These are phyloP conservation scores for Melanargia galathea DNA, from an alignment of 2,888 invertebrate genomes.

Conservation along the genomic window DNA sequence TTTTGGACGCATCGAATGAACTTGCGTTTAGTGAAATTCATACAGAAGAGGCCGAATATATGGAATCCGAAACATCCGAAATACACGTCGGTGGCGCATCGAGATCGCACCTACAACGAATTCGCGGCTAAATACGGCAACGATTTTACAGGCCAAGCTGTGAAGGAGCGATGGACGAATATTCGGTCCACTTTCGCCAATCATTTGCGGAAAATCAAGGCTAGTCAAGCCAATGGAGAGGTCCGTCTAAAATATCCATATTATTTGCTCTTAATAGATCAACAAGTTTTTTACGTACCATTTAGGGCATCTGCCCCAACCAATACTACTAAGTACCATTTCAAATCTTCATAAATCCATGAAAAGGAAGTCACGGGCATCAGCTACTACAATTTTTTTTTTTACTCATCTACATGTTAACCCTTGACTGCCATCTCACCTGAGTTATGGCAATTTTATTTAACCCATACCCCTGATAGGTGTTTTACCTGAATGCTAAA, in stretches of 20 bases:
- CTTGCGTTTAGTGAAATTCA: slow-evolving; percentile 68
- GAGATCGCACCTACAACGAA: slow-evolving; percentile 68
- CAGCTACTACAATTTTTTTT: no score
- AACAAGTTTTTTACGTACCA: no score
- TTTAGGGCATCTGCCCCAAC: no score
- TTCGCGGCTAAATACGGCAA: slow-evolving; percentile 69
- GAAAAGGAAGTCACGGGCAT: no score
- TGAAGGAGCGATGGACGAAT: slow-evolving; percentile 76
- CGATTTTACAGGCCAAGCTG: slow-evolving; percentile 70
- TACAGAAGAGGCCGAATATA: slow-evolving; percentile 65
- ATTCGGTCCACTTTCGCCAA: slow-evolving; percentile 72
- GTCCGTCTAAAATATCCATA: slow-evolving; percentile 44
- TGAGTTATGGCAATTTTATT: no score
- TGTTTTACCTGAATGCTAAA: no score
- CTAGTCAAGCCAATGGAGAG: slow-evolving; percentile 53
- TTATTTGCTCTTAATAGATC: no score
- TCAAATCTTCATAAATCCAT: no score
- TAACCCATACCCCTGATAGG: no score
- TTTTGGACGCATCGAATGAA: slow-evolving; percentile 77
- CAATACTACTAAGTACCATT: no score
- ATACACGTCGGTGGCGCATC: slow-evolving; percentile 62
- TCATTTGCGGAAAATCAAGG: slow-evolving; percentile 68
- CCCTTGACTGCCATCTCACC: no score
- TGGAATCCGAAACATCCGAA: slow-evolving; percentile 75
- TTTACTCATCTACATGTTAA: no score